A percentile compares a stretch with the other conserved stretches of the same genome.
These are phyloP conservation scores for Ophion costatus DNA, from an alignment of 2,888 invertebrate species.

Conservation along the genomic window DNA sequence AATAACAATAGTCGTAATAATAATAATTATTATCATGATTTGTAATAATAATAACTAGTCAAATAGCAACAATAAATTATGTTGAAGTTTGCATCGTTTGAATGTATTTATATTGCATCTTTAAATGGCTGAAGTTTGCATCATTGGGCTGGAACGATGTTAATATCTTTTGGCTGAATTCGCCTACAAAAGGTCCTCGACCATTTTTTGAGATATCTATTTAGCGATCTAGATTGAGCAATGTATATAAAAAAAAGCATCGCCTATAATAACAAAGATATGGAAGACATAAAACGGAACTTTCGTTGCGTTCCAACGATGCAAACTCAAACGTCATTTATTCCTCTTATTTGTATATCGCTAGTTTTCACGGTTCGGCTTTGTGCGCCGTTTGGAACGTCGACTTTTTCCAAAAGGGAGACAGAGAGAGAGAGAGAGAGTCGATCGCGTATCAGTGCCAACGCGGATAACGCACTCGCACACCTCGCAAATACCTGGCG, in stretches of 20 bases:
- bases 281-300: too few species aligned
- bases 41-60: neutral
- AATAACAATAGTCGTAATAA: neutral
- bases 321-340: neutral
- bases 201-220: too few species aligned
- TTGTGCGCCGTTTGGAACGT: neutral
- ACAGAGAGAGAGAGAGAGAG: neutral
- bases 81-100: too few species aligned
- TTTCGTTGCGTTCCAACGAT: too few species aligned
- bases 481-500: constrained; percentile 47
- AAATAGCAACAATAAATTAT: neutral
- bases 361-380: neutral
- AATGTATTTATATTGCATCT: too few species aligned
- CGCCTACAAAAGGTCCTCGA: too few species aligned
- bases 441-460: neutral
- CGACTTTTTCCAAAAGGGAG: neutral
- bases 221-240: too few species aligned
- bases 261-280: too few species aligned
- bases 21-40: neutral
- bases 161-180: too few species aligned
- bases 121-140: too few species aligned
- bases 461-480: constrained; percentile 11
- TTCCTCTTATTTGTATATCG: neutral
- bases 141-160: too few species aligned
- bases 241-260: too few species aligned